These are phyloP conservation scores for Phaonia tiefii DNA, from an alignment of 2,888 invertebrate species.

Conservation along the genomic window DNA sequence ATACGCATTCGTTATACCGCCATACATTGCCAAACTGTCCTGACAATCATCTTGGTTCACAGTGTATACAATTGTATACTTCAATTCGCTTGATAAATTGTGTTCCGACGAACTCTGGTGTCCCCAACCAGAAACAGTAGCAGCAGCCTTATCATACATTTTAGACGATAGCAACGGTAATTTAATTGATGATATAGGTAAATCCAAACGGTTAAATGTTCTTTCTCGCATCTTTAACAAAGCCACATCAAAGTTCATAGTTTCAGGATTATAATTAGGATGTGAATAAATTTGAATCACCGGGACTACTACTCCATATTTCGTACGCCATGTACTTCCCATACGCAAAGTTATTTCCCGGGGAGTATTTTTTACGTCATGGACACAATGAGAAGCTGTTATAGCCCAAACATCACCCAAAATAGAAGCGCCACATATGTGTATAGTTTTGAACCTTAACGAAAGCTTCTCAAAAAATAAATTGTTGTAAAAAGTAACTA, in stretches of 20 bases:
- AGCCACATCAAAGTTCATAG: slow-evolving; percentile 78
- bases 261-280: slow-evolving; percentile 74
- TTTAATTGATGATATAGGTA: slow-evolving; percentile 72
- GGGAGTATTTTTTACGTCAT: slow-evolving; percentile 71
- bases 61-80: slow-evolving; percentile 74
- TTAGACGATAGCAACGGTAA: slow-evolving; percentile 68
- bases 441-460: slow-evolving; percentile 74
- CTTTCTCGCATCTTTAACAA: slow-evolving; percentile 67
- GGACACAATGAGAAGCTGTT: slow-evolving; percentile 77
- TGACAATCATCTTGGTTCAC: slow-evolving; percentile 74
- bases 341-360: slow-evolving; percentile 73
- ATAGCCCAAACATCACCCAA: slow-evolving; percentile 75
- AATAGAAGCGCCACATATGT: slow-evolving; percentile 77
- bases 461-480: slow-evolving; percentile 70
- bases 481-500: not conserved
- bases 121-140: slow-evolving; percentile 77
- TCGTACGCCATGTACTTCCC: slow-evolving; percentile 72
- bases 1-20: slow-evolving; percentile 77
- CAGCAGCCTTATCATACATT: slow-evolving; percentile 69
- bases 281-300: slow-evolving; percentile 74
- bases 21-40: slow-evolving; percentile 72
- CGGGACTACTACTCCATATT: slow-evolving; percentile 72
- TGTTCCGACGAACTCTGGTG: slow-evolving; percentile 74
- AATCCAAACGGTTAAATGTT: slow-evolving; percentile 69
- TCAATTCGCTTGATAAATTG: slow-evolving; percentile 72